phyloP scores from a whole-genome alignment of 2,797 vertebrate species.

The Alca torda region DNA sequence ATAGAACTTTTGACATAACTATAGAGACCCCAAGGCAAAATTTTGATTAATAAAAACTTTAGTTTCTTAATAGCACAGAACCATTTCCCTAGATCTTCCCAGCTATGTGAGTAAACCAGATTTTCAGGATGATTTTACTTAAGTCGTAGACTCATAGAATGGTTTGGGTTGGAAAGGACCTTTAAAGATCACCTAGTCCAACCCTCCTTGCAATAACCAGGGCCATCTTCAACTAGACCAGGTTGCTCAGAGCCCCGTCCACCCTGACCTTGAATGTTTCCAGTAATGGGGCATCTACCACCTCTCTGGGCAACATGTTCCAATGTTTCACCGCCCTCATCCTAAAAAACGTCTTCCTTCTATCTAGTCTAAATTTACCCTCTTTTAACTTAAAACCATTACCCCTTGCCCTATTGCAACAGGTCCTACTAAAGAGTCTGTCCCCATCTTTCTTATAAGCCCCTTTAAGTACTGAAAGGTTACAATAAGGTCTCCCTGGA shows the following conservation, averaged over 20 bases:
- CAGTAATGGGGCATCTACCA: background rate
- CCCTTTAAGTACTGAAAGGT: background rate
- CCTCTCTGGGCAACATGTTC: background rate
- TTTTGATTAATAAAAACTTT: background rate
- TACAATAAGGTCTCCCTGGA: rapidly evolving
- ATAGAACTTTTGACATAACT: background rate
- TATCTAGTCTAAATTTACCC: background rate
- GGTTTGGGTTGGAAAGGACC: background rate
- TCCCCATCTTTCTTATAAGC: background rate
- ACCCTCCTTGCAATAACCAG: rapidly evolving
- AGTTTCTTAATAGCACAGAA: background rate
- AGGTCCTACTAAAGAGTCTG: background rate
- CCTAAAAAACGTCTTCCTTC: rapidly evolving
- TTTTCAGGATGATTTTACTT: background rate
- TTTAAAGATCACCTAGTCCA: background rate
- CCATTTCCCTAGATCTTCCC: background rate
- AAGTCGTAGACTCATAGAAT: background rate
- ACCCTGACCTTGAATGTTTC: background rate
- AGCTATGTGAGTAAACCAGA: background rate
- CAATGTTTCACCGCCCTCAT: background rate
- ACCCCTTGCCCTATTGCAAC: background rate
- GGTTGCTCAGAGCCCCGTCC: background rate
- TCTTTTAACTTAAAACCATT: background rate
- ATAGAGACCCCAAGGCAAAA: background rate
- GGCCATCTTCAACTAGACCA: background rate